Evolutionary conservation across 2,797 vertebrate genomes (phyloP), one percentile per base, ranked within the genome.

Genomic region (Tachyglossus aculeatus): DNA sequence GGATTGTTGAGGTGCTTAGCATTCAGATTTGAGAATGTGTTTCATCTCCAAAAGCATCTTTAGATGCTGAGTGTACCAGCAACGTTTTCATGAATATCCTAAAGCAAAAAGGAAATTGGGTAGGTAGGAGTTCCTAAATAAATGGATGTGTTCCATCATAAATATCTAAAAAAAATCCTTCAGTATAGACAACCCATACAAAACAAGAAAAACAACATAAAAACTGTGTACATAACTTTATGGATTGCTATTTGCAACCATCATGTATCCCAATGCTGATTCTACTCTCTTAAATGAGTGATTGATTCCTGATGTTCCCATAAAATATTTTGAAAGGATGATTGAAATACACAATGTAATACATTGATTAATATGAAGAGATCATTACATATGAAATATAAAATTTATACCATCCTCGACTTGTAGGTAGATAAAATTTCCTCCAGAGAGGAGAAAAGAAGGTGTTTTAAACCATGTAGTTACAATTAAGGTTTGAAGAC

Each of bases 281-380:
- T 63, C 1, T 1, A 6, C 4, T 50, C 29, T 67, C 43, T 68
- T 43, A 79, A 53, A 25, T 36, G n/a, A 2, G 56, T 77, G 67
- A 60, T 3, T 37, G 9, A 29, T 70, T 61, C 36, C 47, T 55
- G 3, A n/a, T 75, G 58, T 45, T 6, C 6, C 5, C 47, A 41
- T 57, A 50, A 83, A 81, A 67, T 54, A 80, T 74, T 71, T 76
- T 31, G 5, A 36, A 19, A 40, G 58, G 4, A 47, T 37, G 21
- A 67, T 59, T 80, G 61, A 71, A 64, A 56, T 74, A 25, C 34
- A 56, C 51, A 80, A 71, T 22, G 1, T 13, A 59, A 41, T 16
- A 13, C 31, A 24, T 29, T 70, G 38, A 38, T 12, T 71, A 73
- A 66, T 68, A 40, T 8, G 69, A 27, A 9, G 4, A 41, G 7